Conservation (phyloP, 1,140 invertebrate genomes). For the Grapholita molesta region DNA sequence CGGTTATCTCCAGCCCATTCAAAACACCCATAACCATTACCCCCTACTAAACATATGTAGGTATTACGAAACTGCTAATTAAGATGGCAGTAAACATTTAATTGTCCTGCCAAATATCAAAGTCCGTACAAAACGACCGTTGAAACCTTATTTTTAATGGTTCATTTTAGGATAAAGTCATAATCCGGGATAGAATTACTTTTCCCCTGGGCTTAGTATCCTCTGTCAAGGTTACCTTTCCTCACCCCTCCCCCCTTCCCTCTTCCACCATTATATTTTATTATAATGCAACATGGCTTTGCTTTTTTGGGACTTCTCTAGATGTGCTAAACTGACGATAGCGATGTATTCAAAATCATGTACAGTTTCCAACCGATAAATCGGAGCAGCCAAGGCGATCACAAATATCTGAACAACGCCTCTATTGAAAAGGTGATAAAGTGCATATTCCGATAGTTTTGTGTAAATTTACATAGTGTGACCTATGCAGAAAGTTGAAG, state of each 20-base stretch:
- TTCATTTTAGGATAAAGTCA: slow-evolving; percentile 35
- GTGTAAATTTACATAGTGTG: no score
- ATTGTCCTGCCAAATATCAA: slow-evolving; percentile 19
- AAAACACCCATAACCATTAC: background rate
- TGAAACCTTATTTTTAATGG: slow-evolving; percentile 37
- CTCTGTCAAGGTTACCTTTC: slow-evolving; percentile 37
- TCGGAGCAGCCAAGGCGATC: no score
- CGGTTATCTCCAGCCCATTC: no score
- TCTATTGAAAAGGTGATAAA: no score
- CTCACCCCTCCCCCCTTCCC: no score
- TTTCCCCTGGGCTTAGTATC: slow-evolving; percentile 40
- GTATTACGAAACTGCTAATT: slow-evolving; percentile 11
- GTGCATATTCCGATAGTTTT: no score
- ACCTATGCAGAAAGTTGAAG: no score
- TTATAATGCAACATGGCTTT: slow-evolving; percentile 53
- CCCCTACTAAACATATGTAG: background rate
- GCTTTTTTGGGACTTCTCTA: slow-evolving; percentile 41
- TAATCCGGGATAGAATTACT: slow-evolving; percentile 46
- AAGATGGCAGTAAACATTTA: slow-evolving; percentile 23
- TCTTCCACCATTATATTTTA: slow-evolving; percentile 59
- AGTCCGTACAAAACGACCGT: slow-evolving; percentile 25
- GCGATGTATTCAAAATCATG: no score
- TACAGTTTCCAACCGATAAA: no score
- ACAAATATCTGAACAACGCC: no score
- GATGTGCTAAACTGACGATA: background rate